Conservation (phyloP, 2,113 vertebrate species). For the Pycnonotus jocosus region DNA sequence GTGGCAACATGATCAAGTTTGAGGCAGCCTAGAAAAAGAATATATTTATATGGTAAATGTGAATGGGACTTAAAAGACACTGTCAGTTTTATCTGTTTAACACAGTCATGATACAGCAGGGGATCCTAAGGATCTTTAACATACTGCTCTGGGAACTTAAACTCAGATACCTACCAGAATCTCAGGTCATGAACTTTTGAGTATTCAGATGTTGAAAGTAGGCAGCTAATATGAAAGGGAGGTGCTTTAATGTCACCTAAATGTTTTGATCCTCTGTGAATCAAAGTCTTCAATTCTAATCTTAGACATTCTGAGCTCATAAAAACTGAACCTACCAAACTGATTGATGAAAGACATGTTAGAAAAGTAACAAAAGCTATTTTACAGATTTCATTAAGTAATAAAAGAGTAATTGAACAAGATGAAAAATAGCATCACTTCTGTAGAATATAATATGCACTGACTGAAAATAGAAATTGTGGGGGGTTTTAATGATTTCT, state of each 20-base stretch:
- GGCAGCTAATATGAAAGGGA: background rate
- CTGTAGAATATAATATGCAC: background rate
- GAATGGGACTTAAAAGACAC: background rate
- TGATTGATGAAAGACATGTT: background rate
- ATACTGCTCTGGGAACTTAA: background rate
- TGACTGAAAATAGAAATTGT: background rate
- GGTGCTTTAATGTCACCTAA: background rate
- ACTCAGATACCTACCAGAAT: background rate
- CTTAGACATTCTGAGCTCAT: background rate
- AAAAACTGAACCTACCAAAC: background rate
- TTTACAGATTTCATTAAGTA: background rate
- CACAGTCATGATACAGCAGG: fast-evolving
- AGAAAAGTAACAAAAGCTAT: background rate
- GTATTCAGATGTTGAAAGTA: background rate
- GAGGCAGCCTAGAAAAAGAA: background rate
- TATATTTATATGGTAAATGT: background rate
- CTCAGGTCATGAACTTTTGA: background rate
- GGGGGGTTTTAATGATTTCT: background rate
- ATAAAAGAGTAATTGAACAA: background rate
- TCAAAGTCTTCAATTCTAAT: background rate
- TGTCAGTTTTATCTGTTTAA: background rate
- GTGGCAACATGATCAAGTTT: background rate
- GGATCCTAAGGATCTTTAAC: background rate
- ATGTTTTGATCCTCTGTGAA: background rate
- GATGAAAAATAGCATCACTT: background rate